These are phyloP conservation scores for Stomatorhinus walkeri DNA, from an alignment of 2,797 vertebrate genomes.

Conservation along the genomic window DNA sequence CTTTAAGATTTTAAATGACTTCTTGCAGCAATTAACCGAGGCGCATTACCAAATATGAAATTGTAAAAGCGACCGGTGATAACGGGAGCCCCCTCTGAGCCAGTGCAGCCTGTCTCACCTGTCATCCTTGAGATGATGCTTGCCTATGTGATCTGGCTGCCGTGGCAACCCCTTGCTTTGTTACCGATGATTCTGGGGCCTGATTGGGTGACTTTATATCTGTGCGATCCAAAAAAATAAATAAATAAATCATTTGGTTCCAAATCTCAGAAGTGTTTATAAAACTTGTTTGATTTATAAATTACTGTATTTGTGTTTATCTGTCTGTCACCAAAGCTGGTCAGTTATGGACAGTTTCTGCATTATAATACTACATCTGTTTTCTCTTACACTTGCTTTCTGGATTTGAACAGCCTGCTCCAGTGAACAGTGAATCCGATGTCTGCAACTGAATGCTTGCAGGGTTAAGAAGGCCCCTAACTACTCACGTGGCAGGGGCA, in stretches of 20 bases:
- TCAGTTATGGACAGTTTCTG: not conserved
- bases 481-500: not conserved
- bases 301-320: not conserved
- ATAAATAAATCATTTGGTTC: not conserved
- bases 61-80: not conserved
- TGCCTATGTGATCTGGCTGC: not conserved
- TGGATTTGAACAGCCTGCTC: not conserved
- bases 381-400: not conserved
- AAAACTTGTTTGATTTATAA: not conserved
- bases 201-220: not conserved
- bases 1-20: not conserved
- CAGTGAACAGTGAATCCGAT: not conserved
- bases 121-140: slow-evolving; percentile 6
- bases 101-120: slow-evolving; percentile 17
- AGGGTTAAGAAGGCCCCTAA: not conserved
- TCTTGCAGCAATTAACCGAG: not conserved
- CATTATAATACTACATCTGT: not conserved
- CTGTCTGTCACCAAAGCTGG: not conserved
- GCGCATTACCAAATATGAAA: not conserved
- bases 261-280: not conserved
- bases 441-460: not conserved
- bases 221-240: not conserved
- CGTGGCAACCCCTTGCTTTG: not conserved
- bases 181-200: not conserved
- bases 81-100: not conserved